phyloP scores from a whole-genome alignment of 2,888 invertebrate genomes.

The Ophion slaviceki region DNA sequence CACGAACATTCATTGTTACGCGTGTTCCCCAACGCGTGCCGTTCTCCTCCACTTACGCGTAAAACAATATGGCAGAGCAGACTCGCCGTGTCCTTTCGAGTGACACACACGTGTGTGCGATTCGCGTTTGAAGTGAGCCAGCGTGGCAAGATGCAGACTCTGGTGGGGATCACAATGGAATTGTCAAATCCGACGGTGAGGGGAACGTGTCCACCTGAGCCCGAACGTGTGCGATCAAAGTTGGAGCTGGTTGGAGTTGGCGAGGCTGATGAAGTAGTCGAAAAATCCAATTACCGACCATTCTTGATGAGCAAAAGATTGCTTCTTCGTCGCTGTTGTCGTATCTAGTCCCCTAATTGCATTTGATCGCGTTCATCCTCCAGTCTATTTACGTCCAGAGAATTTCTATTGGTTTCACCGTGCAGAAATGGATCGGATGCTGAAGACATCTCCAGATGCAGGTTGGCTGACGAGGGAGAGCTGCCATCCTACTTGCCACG shows the following conservation, averaged over 20 bases:
- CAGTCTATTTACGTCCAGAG: too few species aligned
- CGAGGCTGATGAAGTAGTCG: background rate
- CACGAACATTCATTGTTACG: constrained; percentile 60
- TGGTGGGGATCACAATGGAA: constrained; percentile 74
- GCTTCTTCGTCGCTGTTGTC: background rate
- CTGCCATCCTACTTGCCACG: too few species aligned
- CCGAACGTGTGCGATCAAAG: constrained; percentile 47
- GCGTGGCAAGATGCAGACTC: constrained; percentile 22
- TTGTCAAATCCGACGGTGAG: constrained; percentile 78
- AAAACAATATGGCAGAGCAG: constrained; percentile 63
- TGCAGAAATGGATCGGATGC: too few species aligned
- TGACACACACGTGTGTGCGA: constrained; percentile 13
- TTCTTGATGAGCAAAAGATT: background rate
- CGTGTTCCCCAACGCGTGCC: constrained; percentile 62
- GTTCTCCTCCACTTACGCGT: constrained; percentile 44
- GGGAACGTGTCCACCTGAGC: constrained; percentile 76
- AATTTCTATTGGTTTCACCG: too few species aligned
- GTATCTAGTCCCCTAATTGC: background rate
- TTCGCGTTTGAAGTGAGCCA: constrained; percentile 8
- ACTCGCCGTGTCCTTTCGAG: constrained; percentile 40
- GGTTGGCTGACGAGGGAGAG: too few species aligned
- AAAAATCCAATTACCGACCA: constrained; percentile 15
- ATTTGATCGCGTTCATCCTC: too few species aligned
- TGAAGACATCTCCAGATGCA: too few species aligned
- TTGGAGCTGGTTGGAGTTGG: background rate